Evolutionary conservation across 1,140 invertebrate species (phyloP), one percentile per base, ranked within the genome.

Genomic region (Dendrolimus kikuchii): DNA sequence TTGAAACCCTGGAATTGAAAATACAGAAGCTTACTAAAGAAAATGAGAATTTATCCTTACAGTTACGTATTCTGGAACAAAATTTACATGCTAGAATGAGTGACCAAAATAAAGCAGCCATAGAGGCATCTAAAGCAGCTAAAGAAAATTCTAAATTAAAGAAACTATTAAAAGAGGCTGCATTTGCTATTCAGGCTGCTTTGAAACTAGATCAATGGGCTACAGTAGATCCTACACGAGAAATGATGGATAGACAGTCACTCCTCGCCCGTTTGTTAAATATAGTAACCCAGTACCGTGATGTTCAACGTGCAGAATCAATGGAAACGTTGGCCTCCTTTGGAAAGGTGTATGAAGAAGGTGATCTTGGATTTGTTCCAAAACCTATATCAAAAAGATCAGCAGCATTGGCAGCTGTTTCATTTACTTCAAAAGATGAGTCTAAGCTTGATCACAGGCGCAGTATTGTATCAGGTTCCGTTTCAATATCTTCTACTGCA

Each of bases 161-260:
- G 2, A 78, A 83, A 42, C 85, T 93, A 54, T 74, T 93, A 10
- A 81, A 88, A 56, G 87, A 90, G 68, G 90, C 92, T 4, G 90
- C 89, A 42, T 68, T 74, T 10, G 88, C 90, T 37, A 88, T 93
- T 5, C 78, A 89, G 52, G 86, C 89, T 53, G 89, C 90, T 40
- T 74, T 92, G 9, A 87, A 90, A 68, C 74, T 90, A 56, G 80
- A 83, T 46, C 64, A 87, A 42, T 88, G 81, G 77, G 75, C 80
- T 23, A 64, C 64, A 55, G 68, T 62, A 7, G 76, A 77, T 58
- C 68, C 62, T 7, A 66, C 81, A 7, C 60, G 75, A 46, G 71
- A 84, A 56, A 77, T 90, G 54, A 82, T 88, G 64, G 81, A 90
- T 9, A 80, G 90, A 52, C 81, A 88, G 55, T 78, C 87, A 55